Percentiles rank a stretch among this genome's conserved stretches.
Conservation (phyloP, 1,140 invertebrate genomes). For the Triops longicaudatus region DNA sequence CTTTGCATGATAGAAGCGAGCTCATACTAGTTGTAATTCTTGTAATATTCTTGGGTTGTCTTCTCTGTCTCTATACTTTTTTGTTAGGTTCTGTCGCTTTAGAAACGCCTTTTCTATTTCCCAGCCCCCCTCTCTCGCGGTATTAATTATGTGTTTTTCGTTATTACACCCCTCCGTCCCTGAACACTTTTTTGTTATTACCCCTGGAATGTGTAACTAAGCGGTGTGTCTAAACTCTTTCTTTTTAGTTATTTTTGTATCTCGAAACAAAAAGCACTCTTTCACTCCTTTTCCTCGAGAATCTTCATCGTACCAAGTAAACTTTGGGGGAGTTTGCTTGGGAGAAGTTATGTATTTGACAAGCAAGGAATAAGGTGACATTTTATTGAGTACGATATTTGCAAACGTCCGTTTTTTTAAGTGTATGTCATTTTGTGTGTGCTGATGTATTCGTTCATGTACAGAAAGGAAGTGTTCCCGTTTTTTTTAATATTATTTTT, state of each 20-base stretch:
- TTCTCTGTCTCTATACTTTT: background rate
- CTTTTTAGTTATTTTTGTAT: background rate
- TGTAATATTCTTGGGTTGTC: no score
- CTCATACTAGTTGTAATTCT: background rate
- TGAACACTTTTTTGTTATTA: background rate
- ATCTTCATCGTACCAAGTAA: background rate
- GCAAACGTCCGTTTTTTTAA: background rate
- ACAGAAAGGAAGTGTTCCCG: background rate
- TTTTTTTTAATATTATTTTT: background rate
- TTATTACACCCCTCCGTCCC: slow-evolving; percentile 14
- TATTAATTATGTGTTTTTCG: slow-evolving; percentile 1
- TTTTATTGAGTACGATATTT: background rate
- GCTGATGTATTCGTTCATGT: background rate
- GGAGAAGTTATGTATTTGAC: background rate
- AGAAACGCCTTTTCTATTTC: background rate
- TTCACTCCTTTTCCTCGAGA: background rate
- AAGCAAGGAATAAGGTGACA: background rate
- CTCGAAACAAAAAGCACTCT: background rate
- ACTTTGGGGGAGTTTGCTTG: background rate
- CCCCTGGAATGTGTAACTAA: background rate
- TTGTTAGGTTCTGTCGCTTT: background rate
- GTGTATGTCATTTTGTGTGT: background rate
- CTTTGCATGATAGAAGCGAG: background rate
- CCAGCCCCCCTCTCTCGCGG: background rate
- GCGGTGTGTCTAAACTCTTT: background rate